These are phyloP conservation scores for Nomada fucata DNA, from an alignment of 2,888 invertebrate species.

Conservation along the genomic window DNA sequence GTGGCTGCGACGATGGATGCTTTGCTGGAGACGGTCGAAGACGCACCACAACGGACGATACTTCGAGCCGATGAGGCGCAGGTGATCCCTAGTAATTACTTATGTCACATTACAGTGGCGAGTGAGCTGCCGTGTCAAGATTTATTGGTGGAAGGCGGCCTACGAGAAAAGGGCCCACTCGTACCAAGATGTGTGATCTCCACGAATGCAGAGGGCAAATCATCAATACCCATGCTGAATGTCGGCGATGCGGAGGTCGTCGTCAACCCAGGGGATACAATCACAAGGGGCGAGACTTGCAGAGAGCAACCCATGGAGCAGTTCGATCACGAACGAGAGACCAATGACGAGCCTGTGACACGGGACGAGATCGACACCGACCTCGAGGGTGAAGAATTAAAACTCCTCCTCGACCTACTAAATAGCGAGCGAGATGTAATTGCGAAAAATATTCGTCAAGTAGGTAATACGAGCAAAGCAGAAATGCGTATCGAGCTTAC, in stretches of 20 bases:
- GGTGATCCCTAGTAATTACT: slow-evolving; percentile 26
- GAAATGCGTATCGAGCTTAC: slow-evolving; percentile 70
- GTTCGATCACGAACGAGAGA: neutral
- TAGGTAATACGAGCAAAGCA: slow-evolving; percentile 19
- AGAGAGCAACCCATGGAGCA: neutral
- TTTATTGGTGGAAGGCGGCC: slow-evolving; percentile 22
- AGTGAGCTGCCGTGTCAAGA: neutral
- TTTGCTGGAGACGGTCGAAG: neutral
- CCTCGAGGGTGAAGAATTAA: neutral
- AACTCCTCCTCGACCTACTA: neutral
- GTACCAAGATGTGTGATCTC: slow-evolving; percentile 17
- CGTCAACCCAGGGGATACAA: neutral
- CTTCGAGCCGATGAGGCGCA: neutral
- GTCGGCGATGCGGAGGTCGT: slow-evolving; percentile 1
- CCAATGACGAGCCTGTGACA: neutral
- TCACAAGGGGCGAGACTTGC: slow-evolving; percentile 28
- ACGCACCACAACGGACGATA: neutral
- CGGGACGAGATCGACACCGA: neutral
- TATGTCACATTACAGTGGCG: slow-evolving; percentile 23
- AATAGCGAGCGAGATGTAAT: neutral
- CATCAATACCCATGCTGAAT: slow-evolving; percentile 32
- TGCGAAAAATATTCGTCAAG: neutral
- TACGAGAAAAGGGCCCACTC: slow-evolving; percentile 4
- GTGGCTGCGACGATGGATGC: slow-evolving; percentile 32
- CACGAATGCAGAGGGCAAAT: neutral